Conservation (phyloP, 1,140 invertebrate species). For the Procambarus virginalis region DNA sequence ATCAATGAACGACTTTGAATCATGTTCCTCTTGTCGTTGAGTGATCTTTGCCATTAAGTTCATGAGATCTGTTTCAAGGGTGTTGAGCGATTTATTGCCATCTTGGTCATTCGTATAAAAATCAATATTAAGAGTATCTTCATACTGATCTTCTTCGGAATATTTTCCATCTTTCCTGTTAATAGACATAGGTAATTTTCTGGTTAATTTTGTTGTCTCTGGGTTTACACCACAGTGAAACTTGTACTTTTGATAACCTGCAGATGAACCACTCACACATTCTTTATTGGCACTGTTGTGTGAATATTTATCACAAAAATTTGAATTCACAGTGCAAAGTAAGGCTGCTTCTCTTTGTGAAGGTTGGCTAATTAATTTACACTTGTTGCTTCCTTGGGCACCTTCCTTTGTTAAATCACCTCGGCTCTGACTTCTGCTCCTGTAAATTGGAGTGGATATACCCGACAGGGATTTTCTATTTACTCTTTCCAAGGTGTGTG, state of each 20-base stretch:
- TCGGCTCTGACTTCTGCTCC: conserved; percentile 30
- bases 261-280: background rate
- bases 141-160: conserved; percentile 1
- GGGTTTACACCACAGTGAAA: background rate
- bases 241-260: background rate
- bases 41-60: conserved; percentile 8
- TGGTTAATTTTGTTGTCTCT: background rate
- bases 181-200: background rate
- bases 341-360: background rate
- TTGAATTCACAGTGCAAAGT: background rate
- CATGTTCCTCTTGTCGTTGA: background rate
- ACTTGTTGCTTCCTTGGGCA: background rate
- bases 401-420: conserved; percentile 3
- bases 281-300: background rate
- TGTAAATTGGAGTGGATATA: background rate
- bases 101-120: background rate
- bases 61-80: conserved; percentile 20
- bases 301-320: background rate
- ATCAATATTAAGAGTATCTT: background rate
- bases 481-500: conserved; percentile 34
- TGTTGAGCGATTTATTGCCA: background rate
- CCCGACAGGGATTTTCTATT: background rate
- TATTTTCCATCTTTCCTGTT: background rate
- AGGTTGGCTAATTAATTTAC: background rate
- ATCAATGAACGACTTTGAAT: background rate